Percentiles rank a stretch among this genome's conserved stretches.
Evolutionary conservation across 2,888 invertebrate genomes (phyloP).

Genomic region (Metellina segmentata): DNA sequence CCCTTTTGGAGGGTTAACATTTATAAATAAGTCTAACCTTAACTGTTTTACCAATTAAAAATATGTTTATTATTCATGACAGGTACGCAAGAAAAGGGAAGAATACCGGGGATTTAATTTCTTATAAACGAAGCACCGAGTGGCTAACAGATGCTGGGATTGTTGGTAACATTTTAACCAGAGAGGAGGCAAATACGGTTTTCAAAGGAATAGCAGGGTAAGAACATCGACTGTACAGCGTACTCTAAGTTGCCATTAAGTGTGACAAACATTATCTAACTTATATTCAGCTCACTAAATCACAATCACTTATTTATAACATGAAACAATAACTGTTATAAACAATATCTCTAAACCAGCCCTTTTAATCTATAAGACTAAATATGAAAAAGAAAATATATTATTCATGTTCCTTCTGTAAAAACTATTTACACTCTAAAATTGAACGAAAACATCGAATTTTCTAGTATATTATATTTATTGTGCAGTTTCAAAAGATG

Average conservation of each 20-base stretch:
- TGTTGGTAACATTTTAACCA: constrained; percentile 23
- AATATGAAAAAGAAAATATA: too few species aligned
- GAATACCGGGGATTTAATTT: constrained; percentile 34
- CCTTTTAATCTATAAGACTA: too few species aligned
- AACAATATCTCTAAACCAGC: too few species aligned
- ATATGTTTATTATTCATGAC: not conserved
- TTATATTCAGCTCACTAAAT: too few species aligned
- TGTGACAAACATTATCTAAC: not conserved
- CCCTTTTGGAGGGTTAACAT: too few species aligned
- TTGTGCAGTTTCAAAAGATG: too few species aligned
- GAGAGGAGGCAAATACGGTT: constrained; percentile 29
- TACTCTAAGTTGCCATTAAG: not conserved
- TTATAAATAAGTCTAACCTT: not conserved
- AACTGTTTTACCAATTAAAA: not conserved
- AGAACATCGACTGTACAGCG: not conserved
- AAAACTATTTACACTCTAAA: too few species aligned
- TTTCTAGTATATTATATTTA: too few species aligned
- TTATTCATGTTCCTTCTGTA: too few species aligned
- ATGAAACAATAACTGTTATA: not conserved
- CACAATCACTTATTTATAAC: too few species aligned
- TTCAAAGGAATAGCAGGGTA: constrained; percentile 44
- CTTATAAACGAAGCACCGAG: constrained; percentile 40
- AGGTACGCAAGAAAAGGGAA: constrained; percentile 49
- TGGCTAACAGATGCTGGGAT: constrained; percentile 59
- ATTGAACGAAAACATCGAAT: too few species aligned